Base-by-base conservation (phyloP, 2,113 vertebrate species). In the Myiozetetes cayanensis region DNA sequence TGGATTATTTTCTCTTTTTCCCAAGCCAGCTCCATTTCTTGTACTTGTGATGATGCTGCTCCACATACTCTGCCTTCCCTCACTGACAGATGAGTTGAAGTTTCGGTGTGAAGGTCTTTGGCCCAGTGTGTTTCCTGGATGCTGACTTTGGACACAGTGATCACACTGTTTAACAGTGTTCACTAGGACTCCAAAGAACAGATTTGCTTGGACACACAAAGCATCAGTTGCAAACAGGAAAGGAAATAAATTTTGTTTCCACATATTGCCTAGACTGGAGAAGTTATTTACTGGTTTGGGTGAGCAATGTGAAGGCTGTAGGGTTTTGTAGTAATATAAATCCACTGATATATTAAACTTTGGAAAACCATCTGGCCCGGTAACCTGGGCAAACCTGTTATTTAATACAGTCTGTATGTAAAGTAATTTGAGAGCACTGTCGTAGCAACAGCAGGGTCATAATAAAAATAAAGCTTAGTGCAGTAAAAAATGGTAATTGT, bases 391-490 rank as follows among this genome's bases (percentile, higher is more conserved):
- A 89, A 41, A 75, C 65, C 52, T 92, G 61, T 49, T 79, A 24
- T 82, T 86, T 66, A 63, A 56, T 75, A 17, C 27, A 41, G n/a
- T 44, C 27, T 53, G 39, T 22, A 19, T 58, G 41, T n/a, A 81
- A 68, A 63, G 87, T 76, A 83, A 91, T 65, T 65, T n/a, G 77
- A 95, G 81, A 85, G 56, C 28, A 14, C 77, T 44, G 3, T 63
- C 84, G 78, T 94, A 92, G 77, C 91, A 95, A 87, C 84, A 92
- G 61, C 44, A 31, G 70, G 65, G 80, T 78, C 53, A 78, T 75
- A 81, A 91, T 72, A 93, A 92, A 93, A 94, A 92, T 71, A 86
- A 88, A 96, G 44, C 66, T 84, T 67, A 56, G 22, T 74, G 43
- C 70, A 52, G 70, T 85, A 81, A 91, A 91, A 82, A 43, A 66